Evolutionary conservation across 2,113 vertebrate species (phyloP), one percentile per base, ranked within the genome.

Genomic region (Pygoscelis antarcticus): DNA sequence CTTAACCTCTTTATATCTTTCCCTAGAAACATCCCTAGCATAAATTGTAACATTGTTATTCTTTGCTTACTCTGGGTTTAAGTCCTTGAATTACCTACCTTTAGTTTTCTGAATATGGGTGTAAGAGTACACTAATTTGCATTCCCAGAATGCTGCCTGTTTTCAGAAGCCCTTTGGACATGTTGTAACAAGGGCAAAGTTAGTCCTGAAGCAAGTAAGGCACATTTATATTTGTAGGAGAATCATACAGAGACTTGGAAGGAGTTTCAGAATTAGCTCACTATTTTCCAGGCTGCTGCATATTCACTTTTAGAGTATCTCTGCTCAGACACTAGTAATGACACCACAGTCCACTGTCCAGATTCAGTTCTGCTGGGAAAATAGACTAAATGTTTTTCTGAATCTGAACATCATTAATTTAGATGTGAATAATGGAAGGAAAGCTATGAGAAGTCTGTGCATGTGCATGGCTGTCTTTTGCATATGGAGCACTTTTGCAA

Each of bases 71-170:
- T 65, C 19, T 61, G 40, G 7, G 3, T 87, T 85, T 78, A 75
- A 91, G 55, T 44, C 30, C 8, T 66, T n/a, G 9, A 46, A 49
- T 75, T 78, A 29, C 5, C 42, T 80, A 11, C 9, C 7, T 52
- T 58, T 51, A 54, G 14, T 87, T 83, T 80, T 87, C 44, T 54
- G 19, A 61, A 11, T 74, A 6, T 17, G 17, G 4, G 7, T 77
- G 4, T 80, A n/a, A 18, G 6, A 25, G 4, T n/a, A 27, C 2
- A 8, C 4, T 66, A 1, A 3, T 23, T 58, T 58, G 11, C 7
- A 23, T 79, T 93, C 57, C 26, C 20, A 42, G 30, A 51, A 44
- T 44, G 17, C 2, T 80, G 16, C 13, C 21, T 57, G 7, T 49
- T 91, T 74, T 82, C 40, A 72, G 44, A 55, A 62, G 52, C n/a